Percentiles rank a stretch among this genome's conserved stretches.
Evolutionary conservation across 2,797 vertebrate species (phyloP).

Genomic region (Bovichtus variegatus): DNA sequence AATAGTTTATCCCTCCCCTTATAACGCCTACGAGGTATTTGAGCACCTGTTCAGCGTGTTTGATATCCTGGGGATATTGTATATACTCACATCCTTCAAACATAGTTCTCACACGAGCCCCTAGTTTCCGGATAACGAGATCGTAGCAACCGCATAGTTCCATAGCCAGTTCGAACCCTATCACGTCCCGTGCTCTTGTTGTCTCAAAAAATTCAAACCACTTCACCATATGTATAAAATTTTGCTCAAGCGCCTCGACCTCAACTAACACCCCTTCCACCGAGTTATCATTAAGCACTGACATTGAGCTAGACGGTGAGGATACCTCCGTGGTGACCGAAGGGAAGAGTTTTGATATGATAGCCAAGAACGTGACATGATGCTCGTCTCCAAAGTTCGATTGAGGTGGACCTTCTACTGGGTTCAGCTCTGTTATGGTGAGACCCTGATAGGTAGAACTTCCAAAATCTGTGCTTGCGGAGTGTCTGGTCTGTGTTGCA

Average conservation of each 20-base stretch:
- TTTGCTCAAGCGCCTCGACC: neutral
- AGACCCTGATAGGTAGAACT: too few relatives aligned
- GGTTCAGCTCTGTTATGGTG: too few relatives aligned
- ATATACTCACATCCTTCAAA: neutral
- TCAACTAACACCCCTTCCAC: neutral
- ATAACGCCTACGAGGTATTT: too few relatives aligned
- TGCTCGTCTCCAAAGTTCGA: constrained; percentile 3
- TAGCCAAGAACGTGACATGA: constrained; percentile 9
- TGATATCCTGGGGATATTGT: neutral
- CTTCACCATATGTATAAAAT: neutral
- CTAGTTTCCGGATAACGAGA: neutral
- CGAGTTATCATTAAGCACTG: neutral
- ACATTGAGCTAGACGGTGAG: neutral
- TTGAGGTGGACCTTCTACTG: neutral
- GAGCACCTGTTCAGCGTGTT: neutral
- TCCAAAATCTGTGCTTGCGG: constrained; percentile 5
- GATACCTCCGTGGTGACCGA: constrained; percentile 1
- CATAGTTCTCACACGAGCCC: neutral
- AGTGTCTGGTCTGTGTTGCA: accelerated
- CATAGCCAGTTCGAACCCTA: constrained; percentile 22
- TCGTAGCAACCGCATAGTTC: constrained; percentile 24
- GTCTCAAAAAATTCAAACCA: constrained; percentile 13
- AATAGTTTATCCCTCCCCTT: too few relatives aligned
- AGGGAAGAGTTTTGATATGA: constrained; percentile 46
- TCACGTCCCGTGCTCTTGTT: neutral